Percentiles rank a stretch among this genome's conserved stretches.
phyloP scores from a whole-genome alignment of 2,797 vertebrate species.

The Platalea minor region DNA sequence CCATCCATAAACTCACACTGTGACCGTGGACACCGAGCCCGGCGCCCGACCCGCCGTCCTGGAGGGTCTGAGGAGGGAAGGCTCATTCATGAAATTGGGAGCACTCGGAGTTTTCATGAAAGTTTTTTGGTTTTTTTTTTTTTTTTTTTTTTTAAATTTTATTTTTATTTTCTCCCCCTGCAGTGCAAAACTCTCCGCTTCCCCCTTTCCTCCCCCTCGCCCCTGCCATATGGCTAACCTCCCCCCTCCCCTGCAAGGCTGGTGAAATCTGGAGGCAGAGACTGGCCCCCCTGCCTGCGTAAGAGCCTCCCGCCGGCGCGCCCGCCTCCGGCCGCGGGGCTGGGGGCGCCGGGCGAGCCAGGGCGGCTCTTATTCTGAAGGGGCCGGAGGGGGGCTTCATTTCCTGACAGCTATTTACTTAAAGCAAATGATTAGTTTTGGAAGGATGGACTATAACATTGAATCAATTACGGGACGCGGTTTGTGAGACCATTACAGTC shows the following conservation, averaged over 20 bases:
- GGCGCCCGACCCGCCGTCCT: neutral
- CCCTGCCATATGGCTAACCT: conserved; percentile 70
- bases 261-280: conserved; percentile 68
- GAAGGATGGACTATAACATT: conserved; percentile 91
- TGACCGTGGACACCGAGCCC: neutral
- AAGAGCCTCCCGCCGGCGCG: conserved; percentile 66
- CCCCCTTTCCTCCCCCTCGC: conserved; percentile 48
- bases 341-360: conserved; percentile 26
- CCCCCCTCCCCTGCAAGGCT: conserved; percentile 60
- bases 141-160: neutral
- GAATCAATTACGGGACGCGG: conserved; percentile 93
- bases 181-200: neutral
- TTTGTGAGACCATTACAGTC: conserved; percentile 82
- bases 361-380: conserved; percentile 87
- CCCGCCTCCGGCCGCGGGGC: conserved; percentile 48
- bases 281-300: conserved; percentile 72
- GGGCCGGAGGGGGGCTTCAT: conserved; percentile 76
- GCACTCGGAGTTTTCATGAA: conserved; percentile 50
- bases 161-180: neutral
- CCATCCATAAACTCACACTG: neutral
- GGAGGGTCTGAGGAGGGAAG: neutral
- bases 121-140: neutral
- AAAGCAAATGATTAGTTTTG: conserved; percentile 91
- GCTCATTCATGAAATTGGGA: conserved; percentile 52
- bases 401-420: conserved; percentile 98